These are phyloP conservation scores for Neolamprologus hecqui DNA, from an alignment of 2,113 vertebrate genomes.

Conservation along the genomic window DNA sequence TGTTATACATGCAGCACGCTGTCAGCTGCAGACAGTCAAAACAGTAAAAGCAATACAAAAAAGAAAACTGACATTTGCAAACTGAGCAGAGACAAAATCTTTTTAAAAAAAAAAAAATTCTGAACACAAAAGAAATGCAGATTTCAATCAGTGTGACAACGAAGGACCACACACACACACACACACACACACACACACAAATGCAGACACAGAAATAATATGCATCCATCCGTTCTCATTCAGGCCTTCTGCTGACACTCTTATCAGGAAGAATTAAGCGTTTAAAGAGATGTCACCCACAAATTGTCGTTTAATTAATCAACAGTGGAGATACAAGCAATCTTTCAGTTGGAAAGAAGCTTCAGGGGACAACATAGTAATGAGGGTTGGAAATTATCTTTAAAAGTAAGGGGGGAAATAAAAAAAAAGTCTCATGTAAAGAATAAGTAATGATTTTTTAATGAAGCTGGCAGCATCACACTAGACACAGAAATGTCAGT, in stretches of 20 bases:
- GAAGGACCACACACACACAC: not conserved
- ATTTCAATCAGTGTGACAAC: slow-evolving; percentile 9
- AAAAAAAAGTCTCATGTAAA: slow-evolving; percentile 36
- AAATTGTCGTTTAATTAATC: slow-evolving; percentile 49
- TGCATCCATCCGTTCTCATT: not conserved
- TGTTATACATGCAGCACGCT: not conserved
- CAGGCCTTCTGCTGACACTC: slow-evolving; percentile 2
- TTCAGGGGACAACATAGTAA: slow-evolving; percentile 40
- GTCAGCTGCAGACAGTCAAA: not conserved
- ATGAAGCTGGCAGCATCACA: not conserved
- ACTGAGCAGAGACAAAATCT: not conserved
- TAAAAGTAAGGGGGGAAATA: slow-evolving; percentile 9
- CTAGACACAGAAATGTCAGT: not conserved
- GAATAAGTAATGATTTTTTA: slow-evolving; percentile 18
- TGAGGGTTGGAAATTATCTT: slow-evolving; percentile 41
- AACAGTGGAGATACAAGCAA: slow-evolving; percentile 28
- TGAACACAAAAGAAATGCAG: not conserved
- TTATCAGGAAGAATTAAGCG: slow-evolving; percentile 55
- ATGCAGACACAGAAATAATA: not conserved
- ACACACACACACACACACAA: not conserved
- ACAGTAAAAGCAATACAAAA: not conserved
- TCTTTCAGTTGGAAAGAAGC: slow-evolving; percentile 33
- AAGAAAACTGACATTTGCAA: not conserved
- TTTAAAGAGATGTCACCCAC: slow-evolving; percentile 17
- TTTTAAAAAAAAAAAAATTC: fast-evolving